A percentile compares a stretch with the other conserved stretches of the same genome.
phyloP scores from a whole-genome alignment of 2,113 vertebrate genomes.

The Corythaixoides concolor region DNA sequence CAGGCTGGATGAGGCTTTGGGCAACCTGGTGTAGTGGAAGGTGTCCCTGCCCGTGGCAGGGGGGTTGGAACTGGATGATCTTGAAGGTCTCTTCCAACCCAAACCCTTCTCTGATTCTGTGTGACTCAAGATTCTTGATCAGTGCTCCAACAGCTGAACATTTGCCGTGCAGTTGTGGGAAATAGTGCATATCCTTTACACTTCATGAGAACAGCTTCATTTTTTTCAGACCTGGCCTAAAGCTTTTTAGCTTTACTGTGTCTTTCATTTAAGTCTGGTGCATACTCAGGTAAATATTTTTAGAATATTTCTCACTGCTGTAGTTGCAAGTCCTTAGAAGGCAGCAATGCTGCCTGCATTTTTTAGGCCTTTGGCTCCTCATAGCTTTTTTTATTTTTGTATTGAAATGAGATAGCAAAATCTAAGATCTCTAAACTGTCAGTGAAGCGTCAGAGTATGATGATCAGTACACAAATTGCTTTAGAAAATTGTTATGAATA shows the following conservation, averaged over 20 bases:
- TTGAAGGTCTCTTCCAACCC: too few species aligned
- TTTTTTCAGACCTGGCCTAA: neutral
- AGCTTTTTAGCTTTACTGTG: neutral
- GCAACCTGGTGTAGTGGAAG: too few species aligned
- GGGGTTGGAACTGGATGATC: too few species aligned
- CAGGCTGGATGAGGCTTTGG: too few species aligned
- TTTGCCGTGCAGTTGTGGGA: fast-evolving
- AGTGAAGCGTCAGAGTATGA: neutral
- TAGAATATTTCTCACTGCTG: neutral
- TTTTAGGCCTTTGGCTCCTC: neutral
- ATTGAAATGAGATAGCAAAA: neutral
- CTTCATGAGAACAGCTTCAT: neutral
- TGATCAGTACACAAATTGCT: neutral
- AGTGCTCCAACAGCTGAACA: fast-evolving
- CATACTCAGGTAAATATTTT: neutral
- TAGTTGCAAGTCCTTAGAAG: neutral
- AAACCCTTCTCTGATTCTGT: neutral
- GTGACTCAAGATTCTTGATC: neutral
- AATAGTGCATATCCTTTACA: neutral
- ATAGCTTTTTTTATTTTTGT: neutral
- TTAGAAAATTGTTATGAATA: neutral
- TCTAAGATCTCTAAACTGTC: neutral
- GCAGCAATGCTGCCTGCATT: neutral
- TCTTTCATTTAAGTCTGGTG: neutral
- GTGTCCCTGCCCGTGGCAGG: too few species aligned